phyloP scores from a whole-genome alignment of 2,113 vertebrate genomes.

The Turdus rufiventris region DNA sequence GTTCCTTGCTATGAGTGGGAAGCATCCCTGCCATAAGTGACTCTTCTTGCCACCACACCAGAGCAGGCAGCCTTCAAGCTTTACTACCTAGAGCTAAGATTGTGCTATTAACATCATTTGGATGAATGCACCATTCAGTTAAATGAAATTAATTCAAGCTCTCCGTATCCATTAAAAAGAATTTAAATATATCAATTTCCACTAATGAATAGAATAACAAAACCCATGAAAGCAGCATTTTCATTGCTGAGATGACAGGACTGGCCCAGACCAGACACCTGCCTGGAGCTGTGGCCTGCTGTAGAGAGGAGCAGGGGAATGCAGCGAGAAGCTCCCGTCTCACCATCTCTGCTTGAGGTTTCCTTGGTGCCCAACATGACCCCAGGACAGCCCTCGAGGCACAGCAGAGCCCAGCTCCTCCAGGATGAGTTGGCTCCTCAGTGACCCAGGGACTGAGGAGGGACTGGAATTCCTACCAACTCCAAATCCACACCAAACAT shows the following conservation, averaged over 20 bases:
- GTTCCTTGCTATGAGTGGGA: background rate
- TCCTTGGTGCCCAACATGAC: background rate
- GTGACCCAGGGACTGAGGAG: background rate
- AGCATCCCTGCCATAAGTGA: background rate
- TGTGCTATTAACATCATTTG: background rate
- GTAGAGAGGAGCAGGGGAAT: too few relatives aligned
- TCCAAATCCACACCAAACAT: background rate
- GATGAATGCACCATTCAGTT: background rate
- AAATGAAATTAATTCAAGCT: background rate
- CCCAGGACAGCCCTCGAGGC: background rate
- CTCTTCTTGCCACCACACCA: background rate
- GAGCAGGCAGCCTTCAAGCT: background rate
- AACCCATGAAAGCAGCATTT: background rate
- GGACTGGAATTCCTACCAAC: background rate
- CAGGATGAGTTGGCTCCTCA: background rate
- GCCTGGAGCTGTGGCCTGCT: background rate
- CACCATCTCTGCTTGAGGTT: background rate
- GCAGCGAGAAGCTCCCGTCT: too few relatives aligned
- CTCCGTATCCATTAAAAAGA: background rate
- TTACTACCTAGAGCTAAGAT: background rate
- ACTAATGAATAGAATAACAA: background rate
- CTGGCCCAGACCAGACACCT: background rate
- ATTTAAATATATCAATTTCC: background rate
- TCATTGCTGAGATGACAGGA: background rate
- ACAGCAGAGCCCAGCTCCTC: background rate